These are phyloP conservation scores for Drosophila helvetica DNA, from an alignment of 2,888 invertebrate genomes.

Conservation along the genomic window DNA sequence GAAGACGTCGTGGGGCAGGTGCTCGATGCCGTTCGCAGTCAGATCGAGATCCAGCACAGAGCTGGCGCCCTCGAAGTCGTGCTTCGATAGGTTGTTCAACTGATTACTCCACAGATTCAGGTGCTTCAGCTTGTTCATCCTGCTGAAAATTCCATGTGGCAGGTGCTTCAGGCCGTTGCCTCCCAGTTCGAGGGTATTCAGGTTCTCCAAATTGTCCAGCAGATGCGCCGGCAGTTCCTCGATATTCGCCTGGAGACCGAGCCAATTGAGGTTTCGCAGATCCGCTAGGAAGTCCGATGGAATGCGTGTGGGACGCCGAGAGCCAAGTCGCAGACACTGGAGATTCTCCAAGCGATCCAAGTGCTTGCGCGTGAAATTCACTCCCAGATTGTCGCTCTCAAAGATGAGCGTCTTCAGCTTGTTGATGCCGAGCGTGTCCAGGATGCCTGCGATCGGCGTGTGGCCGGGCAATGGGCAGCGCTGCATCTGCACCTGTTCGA, in stretches of 20 bases:
- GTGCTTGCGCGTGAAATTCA: conserved; percentile 86
- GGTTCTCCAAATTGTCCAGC: conserved; percentile 85
- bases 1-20: conserved; percentile 87
- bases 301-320: conserved; percentile 87
- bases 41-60: conserved; percentile 88
- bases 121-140: conserved; percentile 86
- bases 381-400: conserved; percentile 85
- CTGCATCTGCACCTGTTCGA: conserved; percentile 79
- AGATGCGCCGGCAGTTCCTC: conserved; percentile 86
- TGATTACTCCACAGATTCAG: conserved; percentile 89
- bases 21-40: conserved; percentile 87
- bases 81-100: conserved; percentile 86
- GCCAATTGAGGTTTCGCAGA: conserved; percentile 86
- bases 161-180: conserved; percentile 87
- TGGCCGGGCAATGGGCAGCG: conserved; percentile 82
- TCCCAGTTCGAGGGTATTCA: conserved; percentile 88
- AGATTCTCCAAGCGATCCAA: conserved; percentile 86
- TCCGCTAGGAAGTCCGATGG: conserved; percentile 87
- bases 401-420: conserved; percentile 85
- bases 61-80: conserved; percentile 87
- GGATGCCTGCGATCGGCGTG: conserved; percentile 84
- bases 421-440: conserved; percentile 80
- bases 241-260: conserved; percentile 87
- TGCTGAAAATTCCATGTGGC: conserved; percentile 86
- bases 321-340: conserved; percentile 86